Conservation (phyloP, 2,888 invertebrate genomes). For the Cerceris ruficornis region DNA sequence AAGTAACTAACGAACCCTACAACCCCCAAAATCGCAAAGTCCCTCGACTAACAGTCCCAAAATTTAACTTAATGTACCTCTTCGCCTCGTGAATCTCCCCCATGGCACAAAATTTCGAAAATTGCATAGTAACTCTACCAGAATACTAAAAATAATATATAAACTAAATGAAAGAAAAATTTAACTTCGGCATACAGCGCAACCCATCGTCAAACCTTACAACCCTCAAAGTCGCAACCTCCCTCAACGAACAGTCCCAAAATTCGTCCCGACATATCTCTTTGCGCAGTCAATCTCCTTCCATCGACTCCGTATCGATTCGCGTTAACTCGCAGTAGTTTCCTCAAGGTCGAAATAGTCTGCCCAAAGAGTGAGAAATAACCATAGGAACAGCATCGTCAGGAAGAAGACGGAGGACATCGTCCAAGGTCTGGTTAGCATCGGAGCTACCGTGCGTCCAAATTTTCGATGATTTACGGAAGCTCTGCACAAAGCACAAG, state of each 20-base stretch:
- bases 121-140: no score
- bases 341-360: conserved; percentile 37
- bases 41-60: no score
- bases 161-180: no score
- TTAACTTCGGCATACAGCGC: no score
- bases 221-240: background rate
- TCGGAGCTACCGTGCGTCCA: conserved; percentile 67
- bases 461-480: conserved; percentile 71
- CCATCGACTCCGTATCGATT: conserved; percentile 20
- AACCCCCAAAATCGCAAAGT: no score
- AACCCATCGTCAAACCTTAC: background rate
- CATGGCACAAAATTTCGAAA: no score
- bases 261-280: background rate
- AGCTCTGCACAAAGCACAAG: conserved; percentile 69
- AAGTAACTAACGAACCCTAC: no score
- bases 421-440: conserved; percentile 43
- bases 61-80: no score
- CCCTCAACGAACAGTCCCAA: no score
- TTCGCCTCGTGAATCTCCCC: no score
- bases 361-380: background rate
- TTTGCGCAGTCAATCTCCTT: conserved; percentile 15
- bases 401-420: background rate
- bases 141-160: no score
- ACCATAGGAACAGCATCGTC: background rate
- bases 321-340: conserved; percentile 31